phyloP scores from a whole-genome alignment of 2,888 invertebrate species.

The Deilephila elpenor region DNA sequence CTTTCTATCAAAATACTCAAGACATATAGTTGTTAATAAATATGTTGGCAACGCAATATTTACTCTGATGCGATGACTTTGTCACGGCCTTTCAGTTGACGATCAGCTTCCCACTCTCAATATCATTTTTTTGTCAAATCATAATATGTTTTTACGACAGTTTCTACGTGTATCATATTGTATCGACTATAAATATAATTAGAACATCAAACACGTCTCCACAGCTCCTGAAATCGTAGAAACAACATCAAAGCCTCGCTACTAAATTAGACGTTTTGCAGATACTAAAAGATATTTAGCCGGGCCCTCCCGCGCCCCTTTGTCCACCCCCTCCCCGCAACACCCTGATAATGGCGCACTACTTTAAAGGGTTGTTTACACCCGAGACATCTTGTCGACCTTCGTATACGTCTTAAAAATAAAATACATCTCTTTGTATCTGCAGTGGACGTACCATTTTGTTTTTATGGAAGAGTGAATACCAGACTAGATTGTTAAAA shows the following conservation, averaged over 20 bases:
- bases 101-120: too few species aligned
- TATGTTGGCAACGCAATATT: too few species aligned
- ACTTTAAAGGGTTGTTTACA: slow-evolving; percentile 76
- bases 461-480: neutral
- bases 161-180: too few species aligned
- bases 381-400: slow-evolving; percentile 31
- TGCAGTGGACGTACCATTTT: slow-evolving; percentile 6
- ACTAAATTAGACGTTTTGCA: slow-evolving; percentile 79
- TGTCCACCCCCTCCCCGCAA: slow-evolving; percentile 33
- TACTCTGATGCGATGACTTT: too few species aligned
- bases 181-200: neutral
- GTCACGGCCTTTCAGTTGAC: too few species aligned
- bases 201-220: slow-evolving; percentile 44
- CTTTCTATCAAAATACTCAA: too few species aligned
- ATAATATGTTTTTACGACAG: too few species aligned
- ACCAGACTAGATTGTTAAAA: neutral
- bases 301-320: slow-evolving; percentile 44
- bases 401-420: slow-evolving; percentile 33
- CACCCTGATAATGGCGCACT: slow-evolving; percentile 62
- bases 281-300: slow-evolving; percentile 81
- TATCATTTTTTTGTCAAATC: too few species aligned
- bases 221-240: slow-evolving; percentile 43
- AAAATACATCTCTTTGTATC: slow-evolving; percentile 32
- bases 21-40: too few species aligned
- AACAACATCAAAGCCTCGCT: slow-evolving; percentile 73